A percentile compares a stretch with the other conserved stretches of the same genome.
Conservation (phyloP, 2,113 vertebrate genomes). For the Theristicus caerulescens region DNA sequence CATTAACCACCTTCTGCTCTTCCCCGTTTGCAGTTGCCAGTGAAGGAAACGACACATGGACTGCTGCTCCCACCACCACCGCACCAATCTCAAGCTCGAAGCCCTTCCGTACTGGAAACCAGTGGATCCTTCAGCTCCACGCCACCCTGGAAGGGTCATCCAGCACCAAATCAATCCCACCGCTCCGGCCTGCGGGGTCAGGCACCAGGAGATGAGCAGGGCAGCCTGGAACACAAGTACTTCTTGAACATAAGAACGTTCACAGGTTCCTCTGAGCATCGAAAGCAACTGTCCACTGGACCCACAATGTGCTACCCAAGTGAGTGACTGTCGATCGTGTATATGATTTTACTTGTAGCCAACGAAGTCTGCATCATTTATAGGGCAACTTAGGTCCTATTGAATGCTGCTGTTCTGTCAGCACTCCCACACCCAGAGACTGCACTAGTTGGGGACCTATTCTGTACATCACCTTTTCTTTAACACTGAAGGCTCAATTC, state of each 20-base stretch:
- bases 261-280: background rate
- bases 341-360: slow-evolving; percentile 25
- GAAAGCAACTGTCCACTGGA: background rate
- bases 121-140: background rate
- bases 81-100: background rate
- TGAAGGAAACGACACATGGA: background rate
- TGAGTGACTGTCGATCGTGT: slow-evolving; percentile 40
- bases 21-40: slow-evolving; percentile 1
- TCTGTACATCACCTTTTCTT: slow-evolving; percentile 37
- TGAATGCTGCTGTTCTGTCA: slow-evolving; percentile 16
- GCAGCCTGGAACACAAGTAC: background rate
- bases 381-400: background rate
- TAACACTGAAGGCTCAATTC: slow-evolving; percentile 29
- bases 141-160: background rate
- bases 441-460: slow-evolving; percentile 19
- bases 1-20: background rate
- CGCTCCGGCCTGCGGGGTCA: background rate
- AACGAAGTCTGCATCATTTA: background rate
- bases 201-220: background rate
- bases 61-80: background rate
- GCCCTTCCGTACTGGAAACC: background rate
- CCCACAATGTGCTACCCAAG: background rate
- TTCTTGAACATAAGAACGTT: background rate
- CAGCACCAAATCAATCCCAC: background rate
- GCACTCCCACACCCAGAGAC: slow-evolving; percentile 8